Base-by-base conservation (phyloP, 2,113 vertebrate species). In the Xenopus borealis region DNA sequence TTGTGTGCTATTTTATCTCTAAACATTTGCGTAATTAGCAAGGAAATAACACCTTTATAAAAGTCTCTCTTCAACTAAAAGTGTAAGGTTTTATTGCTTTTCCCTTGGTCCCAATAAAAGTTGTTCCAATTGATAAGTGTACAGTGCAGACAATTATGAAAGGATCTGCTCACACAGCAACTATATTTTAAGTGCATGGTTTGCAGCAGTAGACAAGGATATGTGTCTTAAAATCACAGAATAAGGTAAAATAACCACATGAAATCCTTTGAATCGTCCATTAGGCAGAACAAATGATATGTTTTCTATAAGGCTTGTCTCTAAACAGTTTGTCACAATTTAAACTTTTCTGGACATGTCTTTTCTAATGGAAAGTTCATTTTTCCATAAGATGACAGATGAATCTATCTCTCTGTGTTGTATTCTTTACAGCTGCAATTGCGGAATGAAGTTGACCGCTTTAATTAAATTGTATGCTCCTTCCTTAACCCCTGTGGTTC, bases 321-420 rank as follows among this genome's bases (percentile, higher is more conserved):
- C 33, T 2, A 6, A 40, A 40, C 33, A 40, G 6, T 40, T 40
- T 40, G 33, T 40, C 33, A 40, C 33, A 40, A 40, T 40, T 40
- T 40, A 40, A 40, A 6, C 33, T 40, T 40, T 40, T 40, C 33
- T 40, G 33, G 33, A 40, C 33, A 20, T 70, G 18, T 47, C 20
- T 59, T 12, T 30, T 7, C 7, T 70, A 59, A 70, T 70, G 53
- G 30, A 70, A 58, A 53, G n/a, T 53, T 20, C 33, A 10, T 59
- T 70, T n/a, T 70, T 70, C 53, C 13, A 14, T 58, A 45, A 58
- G 30, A 19, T 70, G 53, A 58, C 68, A 70, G 44, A 59, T 69
- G 3, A 40, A 40, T 40, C 33, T 40, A 40, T 40, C 33, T 40
- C 33, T 40, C 33, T 40, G 8, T 40, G 33, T 40, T 40, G 33